Percentiles rank a stretch among this genome's conserved stretches.
Conservation (phyloP, 2,888 invertebrate species). For the Phengaris alcon region DNA sequence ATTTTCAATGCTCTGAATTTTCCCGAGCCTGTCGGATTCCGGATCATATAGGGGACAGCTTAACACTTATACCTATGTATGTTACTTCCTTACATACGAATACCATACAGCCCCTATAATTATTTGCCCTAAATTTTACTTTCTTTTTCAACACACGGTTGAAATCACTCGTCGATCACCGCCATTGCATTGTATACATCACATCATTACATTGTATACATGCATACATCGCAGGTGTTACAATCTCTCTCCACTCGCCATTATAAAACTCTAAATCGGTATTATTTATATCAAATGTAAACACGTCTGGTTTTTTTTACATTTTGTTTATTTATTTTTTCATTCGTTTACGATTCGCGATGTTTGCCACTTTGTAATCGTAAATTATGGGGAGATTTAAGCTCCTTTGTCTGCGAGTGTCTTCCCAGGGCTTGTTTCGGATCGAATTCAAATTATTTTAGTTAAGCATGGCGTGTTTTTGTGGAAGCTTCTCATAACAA, state of each 20-base stretch:
- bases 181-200: background rate
- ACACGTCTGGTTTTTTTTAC: constrained; percentile 11
- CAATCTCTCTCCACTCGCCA: constrained; percentile 3
- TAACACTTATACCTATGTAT: too few relatives aligned
- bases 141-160: background rate
- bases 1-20: too few relatives aligned
- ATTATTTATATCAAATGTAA: background rate
- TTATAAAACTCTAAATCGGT: constrained; percentile 16
- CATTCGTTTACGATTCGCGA: constrained; percentile 18
- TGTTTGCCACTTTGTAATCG: constrained; percentile 26
- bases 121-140: background rate
- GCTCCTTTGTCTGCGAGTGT: too few relatives aligned
- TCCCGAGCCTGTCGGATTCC: too few relatives aligned
- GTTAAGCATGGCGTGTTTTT: too few relatives aligned
- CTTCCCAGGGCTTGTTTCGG: background rate
- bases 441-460: too few relatives aligned
- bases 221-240: background rate
- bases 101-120: background rate
- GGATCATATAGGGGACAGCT: too few relatives aligned
- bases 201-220: background rate
- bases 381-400: constrained; percentile 10
- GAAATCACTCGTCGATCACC: background rate
- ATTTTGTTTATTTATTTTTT: constrained; percentile 25
- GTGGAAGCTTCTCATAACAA: too few relatives aligned
- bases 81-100: background rate